phyloP scores from a whole-genome alignment of 2,113 vertebrate genomes.

The Pongo pygmaeus region DNA sequence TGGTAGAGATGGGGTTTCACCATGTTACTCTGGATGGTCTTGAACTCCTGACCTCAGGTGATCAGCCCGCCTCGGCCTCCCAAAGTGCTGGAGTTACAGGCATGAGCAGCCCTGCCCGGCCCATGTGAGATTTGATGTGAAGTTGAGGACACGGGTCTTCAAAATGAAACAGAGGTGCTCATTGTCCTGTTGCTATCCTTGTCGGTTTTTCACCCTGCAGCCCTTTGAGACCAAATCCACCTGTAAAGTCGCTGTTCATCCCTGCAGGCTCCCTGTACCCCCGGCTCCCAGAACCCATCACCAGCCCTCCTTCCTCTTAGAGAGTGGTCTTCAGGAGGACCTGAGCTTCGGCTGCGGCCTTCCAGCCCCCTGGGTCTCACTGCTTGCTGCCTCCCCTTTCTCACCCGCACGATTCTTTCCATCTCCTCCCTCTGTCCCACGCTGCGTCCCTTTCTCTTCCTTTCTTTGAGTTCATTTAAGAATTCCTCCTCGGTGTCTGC shows the following conservation, averaged over 20 bases:
- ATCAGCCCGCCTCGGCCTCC: too few relatives aligned
- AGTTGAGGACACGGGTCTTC: rapidly evolving
- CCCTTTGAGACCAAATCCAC: not conserved
- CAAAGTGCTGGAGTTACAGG: too few relatives aligned
- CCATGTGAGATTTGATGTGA: not conserved
- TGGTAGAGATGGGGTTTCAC: too few relatives aligned
- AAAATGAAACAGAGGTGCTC: not conserved
- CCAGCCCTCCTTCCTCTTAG: not conserved
- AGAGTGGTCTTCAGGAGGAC: not conserved
- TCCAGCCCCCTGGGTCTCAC: not conserved
- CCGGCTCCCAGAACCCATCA: not conserved
- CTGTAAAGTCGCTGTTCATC: rapidly evolving
- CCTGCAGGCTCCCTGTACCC: not conserved
- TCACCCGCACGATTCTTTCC: not conserved
- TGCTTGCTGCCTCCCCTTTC: not conserved
- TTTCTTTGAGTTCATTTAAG: too few relatives aligned
- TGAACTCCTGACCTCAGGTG: too few relatives aligned
- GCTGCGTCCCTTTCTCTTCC: rapidly evolving
- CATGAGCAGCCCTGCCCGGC: rapidly evolving
- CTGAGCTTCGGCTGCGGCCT: not conserved
- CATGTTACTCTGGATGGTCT: too few relatives aligned
- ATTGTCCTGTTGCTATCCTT: not conserved
- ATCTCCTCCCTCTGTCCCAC: not conserved
- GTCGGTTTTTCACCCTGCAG: rapidly evolving
- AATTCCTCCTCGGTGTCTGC: too few relatives aligned